phyloP scores from a whole-genome alignment of 2,113 vertebrate species.

The Eclectus roratus region DNA sequence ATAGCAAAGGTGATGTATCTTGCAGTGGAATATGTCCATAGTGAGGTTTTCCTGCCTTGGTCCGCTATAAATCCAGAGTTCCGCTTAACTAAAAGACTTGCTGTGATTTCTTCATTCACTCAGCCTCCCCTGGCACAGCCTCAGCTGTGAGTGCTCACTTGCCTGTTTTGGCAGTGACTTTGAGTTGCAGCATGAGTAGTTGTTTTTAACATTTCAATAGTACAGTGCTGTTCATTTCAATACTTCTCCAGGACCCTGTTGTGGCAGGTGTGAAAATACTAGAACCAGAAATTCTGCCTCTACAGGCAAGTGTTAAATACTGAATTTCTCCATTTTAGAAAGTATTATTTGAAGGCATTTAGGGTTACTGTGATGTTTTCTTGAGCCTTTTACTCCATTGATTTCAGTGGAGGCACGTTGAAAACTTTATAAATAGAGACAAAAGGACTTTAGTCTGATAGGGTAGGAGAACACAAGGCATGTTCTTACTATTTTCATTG shows the following conservation, averaged over 20 bases:
- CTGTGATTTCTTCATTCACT: neutral
- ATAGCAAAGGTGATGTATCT: neutral
- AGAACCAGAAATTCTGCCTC: neutral
- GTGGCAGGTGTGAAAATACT: neutral
- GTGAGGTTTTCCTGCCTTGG: neutral
- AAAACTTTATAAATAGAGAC: neutral
- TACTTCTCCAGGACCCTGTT: neutral
- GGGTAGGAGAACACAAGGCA: neutral
- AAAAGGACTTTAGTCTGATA: neutral
- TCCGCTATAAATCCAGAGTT: neutral
- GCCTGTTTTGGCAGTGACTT: conserved; percentile 16
- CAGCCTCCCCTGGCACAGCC: neutral
- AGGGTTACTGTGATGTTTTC: neutral
- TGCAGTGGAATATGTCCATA: neutral
- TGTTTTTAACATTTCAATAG: neutral
- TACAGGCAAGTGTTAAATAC: neutral
- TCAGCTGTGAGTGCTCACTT: conserved; percentile 2
- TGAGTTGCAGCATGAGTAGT: neutral
- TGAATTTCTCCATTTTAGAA: neutral
- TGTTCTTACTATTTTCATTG: neutral
- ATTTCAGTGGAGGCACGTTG: neutral
- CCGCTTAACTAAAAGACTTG: neutral
- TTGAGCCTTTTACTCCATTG: neutral
- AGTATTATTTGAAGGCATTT: neutral
- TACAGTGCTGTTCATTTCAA: neutral